Evolutionary conservation across 92 coral and sea anemone genomes (phyloP).

Genomic region (Isaurus tuberculatus): DNA sequence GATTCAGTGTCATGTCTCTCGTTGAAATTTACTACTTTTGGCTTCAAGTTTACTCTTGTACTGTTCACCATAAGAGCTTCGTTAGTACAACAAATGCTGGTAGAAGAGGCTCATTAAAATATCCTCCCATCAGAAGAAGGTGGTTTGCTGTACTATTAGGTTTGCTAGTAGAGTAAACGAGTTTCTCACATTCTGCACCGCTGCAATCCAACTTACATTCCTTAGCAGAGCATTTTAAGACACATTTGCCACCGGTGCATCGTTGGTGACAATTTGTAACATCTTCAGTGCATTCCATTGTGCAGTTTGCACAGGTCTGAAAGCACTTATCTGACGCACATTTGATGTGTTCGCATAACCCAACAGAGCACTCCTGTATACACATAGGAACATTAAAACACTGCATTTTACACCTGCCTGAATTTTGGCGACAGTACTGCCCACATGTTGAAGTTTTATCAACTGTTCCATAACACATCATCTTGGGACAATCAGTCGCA

Average conservation of each 20-base stretch:
- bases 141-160: neutral
- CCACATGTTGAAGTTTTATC: neutral
- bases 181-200: neutral
- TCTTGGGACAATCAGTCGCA: conserved; percentile 17
- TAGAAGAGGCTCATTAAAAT: neutral
- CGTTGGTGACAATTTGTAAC: neutral
- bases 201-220: neutral
- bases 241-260: conserved; percentile 3
- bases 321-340: neutral
- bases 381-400: conserved; percentile 4
- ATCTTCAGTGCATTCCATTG: conserved; percentile 35
- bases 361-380: conserved; percentile 8
- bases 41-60: no score
- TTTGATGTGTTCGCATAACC: conserved; percentile 13
- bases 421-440: conserved; percentile 10
- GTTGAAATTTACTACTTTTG: no score
- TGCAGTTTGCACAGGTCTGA: conserved; percentile 32
- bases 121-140: neutral
- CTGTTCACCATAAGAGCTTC: neutral
- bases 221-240: neutral
- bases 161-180: neutral
- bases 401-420: conserved; percentile 24
- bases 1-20: no score
- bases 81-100: neutral
- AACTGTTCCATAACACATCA: conserved; percentile 25